phyloP scores from a whole-genome alignment of 2,113 vertebrate genomes.

The Oncorhynchus keta region DNA sequence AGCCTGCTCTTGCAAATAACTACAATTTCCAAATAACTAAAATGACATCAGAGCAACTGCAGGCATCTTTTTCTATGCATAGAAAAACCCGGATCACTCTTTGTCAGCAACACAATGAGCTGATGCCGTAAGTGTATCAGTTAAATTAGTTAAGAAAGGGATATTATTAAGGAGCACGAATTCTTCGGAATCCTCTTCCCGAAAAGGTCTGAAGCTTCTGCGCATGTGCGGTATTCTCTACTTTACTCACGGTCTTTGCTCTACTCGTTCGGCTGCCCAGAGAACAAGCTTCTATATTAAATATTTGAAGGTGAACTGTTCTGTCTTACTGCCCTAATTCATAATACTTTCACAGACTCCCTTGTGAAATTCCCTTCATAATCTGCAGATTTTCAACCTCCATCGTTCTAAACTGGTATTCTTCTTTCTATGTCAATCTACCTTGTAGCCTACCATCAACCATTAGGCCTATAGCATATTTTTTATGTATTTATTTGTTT shows the following conservation, averaged over 20 bases:
- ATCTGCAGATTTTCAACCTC: conserved; percentile 14
- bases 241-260: no score
- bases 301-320: conserved; percentile 51
- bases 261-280: no score
- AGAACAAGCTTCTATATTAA: no score
- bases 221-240: no score
- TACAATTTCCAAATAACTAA: no score
- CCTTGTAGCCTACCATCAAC: conserved; percentile 17
- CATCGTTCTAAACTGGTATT: conserved; percentile 30
- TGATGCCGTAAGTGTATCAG: conserved; percentile 9
- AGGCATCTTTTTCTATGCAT: not conserved
- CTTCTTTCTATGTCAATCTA: conserved; percentile 23
- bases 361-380: conserved; percentile 41
- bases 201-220: no score
- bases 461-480: not conserved
- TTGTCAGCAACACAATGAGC: conserved; percentile 9
- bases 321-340: conserved; percentile 50
- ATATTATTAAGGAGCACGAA: conserved; percentile 6
- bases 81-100: not conserved
- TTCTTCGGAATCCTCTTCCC: no score
- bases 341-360: conserved; percentile 47
- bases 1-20: not conserved
- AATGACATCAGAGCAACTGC: not conserved
- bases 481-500: conserved; percentile 25
- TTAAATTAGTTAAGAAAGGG: not conserved